Conservation (phyloP, 2,797 vertebrate genomes). For the Cyclura pinguis region DNA sequence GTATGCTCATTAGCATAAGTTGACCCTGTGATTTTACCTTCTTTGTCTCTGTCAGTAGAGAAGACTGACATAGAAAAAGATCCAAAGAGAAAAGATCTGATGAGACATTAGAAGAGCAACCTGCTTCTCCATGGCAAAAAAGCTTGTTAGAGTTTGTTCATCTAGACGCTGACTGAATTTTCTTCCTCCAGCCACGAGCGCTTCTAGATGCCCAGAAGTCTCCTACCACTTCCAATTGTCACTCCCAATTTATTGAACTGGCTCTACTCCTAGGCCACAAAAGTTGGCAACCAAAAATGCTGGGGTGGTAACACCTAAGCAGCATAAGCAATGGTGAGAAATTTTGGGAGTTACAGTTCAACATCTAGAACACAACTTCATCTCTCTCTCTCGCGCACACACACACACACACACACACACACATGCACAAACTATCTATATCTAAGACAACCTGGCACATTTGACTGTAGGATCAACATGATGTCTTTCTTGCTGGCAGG, state of each 20-base stretch:
- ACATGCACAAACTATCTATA: too few relatives aligned
- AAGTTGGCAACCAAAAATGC: too few relatives aligned
- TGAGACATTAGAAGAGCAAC: not conserved
- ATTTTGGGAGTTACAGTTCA: too few relatives aligned
- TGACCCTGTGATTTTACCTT: conserved; percentile 4
- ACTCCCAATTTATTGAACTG: too few relatives aligned
- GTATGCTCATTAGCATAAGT: not conserved
- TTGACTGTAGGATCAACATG: not conserved
- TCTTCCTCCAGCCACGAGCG: not conserved
- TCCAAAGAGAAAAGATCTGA: conserved; percentile 8
- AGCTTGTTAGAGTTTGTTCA: not conserved
- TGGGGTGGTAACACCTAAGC: too few relatives aligned
- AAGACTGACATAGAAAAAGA: conserved; percentile 3
- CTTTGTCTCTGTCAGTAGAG: not conserved
- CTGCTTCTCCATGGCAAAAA: not conserved
- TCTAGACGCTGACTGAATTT: not conserved
- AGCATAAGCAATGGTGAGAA: too few relatives aligned
- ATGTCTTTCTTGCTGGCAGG: not conserved
- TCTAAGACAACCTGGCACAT: not conserved
- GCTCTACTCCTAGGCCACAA: too few relatives aligned
- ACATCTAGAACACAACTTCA: too few relatives aligned
- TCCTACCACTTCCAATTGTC: not conserved
- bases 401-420: too few relatives aligned
- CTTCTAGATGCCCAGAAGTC: not conserved
- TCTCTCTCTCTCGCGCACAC: too few relatives aligned